Evolutionary conservation across 2,888 invertebrate species (phyloP).

Genomic region (Dione juno): DNA sequence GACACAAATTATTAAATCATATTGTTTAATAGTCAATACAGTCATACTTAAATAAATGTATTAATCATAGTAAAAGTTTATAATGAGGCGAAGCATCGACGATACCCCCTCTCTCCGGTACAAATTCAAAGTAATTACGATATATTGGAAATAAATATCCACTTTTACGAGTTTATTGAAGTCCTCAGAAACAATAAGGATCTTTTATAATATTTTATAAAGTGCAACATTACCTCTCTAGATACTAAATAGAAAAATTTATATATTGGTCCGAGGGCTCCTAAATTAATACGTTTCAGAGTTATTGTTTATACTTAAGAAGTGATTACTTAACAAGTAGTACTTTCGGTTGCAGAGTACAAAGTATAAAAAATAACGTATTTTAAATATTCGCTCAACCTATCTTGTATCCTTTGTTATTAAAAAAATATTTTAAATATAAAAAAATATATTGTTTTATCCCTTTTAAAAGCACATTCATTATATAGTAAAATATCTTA

Average conservation of each 20-base stretch:
- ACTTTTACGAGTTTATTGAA: constrained; percentile 63
- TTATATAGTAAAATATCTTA: constrained; percentile 36
- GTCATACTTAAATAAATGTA: constrained; percentile 73
- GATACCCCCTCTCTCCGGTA: constrained; percentile 67
- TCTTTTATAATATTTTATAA: constrained; percentile 52
- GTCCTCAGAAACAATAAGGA: constrained; percentile 69
- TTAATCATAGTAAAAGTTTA: constrained; percentile 64
- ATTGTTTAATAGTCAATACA: constrained; percentile 80
- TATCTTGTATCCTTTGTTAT: constrained; percentile 40
- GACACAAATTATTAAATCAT: constrained; percentile 71
- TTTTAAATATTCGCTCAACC: constrained; percentile 39
- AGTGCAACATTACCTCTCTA: constrained; percentile 71
- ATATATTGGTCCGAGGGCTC: constrained; percentile 66
- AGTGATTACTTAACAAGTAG: constrained; percentile 42
- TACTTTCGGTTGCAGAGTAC: constrained; percentile 49
- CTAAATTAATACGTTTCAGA: constrained; percentile 53
- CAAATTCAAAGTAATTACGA: constrained; percentile 68
- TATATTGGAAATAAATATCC: constrained; percentile 66
- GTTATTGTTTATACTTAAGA: constrained; percentile 47
- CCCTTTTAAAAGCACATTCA: constrained; percentile 38
- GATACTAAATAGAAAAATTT: constrained; percentile 73
- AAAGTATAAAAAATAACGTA: constrained; percentile 40
- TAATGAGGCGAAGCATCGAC: constrained; percentile 55
- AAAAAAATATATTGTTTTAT: constrained; percentile 39
- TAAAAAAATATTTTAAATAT: constrained; percentile 31